Evolutionary conservation across 2,888 invertebrate genomes (phyloP).

Genomic region (Drosophila atroscutellata): DNA sequence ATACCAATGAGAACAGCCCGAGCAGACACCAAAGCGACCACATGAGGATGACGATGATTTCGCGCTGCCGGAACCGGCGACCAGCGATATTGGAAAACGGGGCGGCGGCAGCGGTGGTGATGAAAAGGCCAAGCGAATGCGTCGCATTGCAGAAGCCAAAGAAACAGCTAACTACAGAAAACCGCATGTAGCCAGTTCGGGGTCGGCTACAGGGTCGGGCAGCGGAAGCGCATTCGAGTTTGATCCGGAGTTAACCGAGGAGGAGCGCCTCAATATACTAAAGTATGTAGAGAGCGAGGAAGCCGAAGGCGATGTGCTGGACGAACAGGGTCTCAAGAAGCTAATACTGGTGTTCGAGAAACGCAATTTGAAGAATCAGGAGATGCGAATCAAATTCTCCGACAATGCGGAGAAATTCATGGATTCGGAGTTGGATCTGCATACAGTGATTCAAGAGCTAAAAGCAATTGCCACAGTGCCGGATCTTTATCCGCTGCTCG

Average conservation of each 20-base stretch:
- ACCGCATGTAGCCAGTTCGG: slow-evolving; percentile 53
- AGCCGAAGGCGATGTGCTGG: slow-evolving; percentile 93
- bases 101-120: slow-evolving; percentile 73
- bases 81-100: slow-evolving; percentile 56
- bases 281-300: slow-evolving; percentile 94
- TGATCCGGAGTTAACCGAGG: slow-evolving; percentile 87
- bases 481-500: slow-evolving; percentile 95
- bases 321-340: slow-evolving; percentile 94
- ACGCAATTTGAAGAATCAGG: slow-evolving; percentile 95
- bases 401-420: slow-evolving; percentile 99
- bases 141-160: slow-evolving; percentile 87
- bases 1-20: slow-evolving; percentile 87
- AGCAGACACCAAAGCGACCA: slow-evolving; percentile 91
- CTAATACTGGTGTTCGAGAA: slow-evolving; percentile 97
- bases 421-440: slow-evolving; percentile 97
- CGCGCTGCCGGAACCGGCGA: slow-evolving; percentile 86
- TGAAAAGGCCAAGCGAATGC: slow-evolving; percentile 88
- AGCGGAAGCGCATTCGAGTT: slow-evolving; percentile 82
- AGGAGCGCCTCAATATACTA: slow-evolving; percentile 92
- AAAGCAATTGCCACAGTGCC: slow-evolving; percentile 98
- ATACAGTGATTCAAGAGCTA: slow-evolving; percentile 94
- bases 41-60: slow-evolving; percentile 87
- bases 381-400: slow-evolving; percentile 99
- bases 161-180: slow-evolving; percentile 85
- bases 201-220: slow-evolving; percentile 13